Conservation (phyloP, 2,888 invertebrate genomes). For the Scrobipalpa atriplicella region DNA sequence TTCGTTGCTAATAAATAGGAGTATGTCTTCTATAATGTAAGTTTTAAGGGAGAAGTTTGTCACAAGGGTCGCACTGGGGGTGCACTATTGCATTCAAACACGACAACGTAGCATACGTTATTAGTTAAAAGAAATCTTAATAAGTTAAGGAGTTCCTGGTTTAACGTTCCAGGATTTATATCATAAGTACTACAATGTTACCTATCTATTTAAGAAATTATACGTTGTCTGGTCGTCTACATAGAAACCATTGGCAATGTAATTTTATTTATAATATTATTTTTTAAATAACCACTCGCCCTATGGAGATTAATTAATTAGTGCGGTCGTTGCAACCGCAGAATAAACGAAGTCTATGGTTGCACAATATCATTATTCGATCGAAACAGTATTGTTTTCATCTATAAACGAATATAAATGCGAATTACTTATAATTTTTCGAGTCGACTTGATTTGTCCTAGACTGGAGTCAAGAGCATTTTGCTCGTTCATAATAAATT, state of each 20-base stretch:
- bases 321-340: neutral
- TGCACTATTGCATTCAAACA: slow-evolving; percentile 59
- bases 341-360: neutral
- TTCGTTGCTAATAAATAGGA: slow-evolving; percentile 58
- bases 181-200: no score
- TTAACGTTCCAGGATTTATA: neutral
- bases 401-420: no score
- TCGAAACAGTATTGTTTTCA: neutral
- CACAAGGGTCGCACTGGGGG: slow-evolving; percentile 45
- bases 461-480: no score
- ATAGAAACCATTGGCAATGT: neutral
- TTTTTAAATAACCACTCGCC: neutral
- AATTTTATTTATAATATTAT: neutral
- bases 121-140: slow-evolving; percentile 26
- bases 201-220: no score
- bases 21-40: slow-evolving; percentile 52
- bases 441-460: no score
- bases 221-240: neutral
- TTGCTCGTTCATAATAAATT: no score
- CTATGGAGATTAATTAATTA: slow-evolving; percentile 10
- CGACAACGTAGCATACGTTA: slow-evolving; percentile 50
- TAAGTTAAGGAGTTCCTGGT: slow-evolving; percentile 3
- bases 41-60: slow-evolving; percentile 56
- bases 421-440: no score
- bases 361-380: neutral